Percentiles rank a stretch among this genome's conserved stretches.
These are phyloP conservation scores for Meta bourneti DNA, from an alignment of 2,888 invertebrate species.

Conservation along the genomic window DNA sequence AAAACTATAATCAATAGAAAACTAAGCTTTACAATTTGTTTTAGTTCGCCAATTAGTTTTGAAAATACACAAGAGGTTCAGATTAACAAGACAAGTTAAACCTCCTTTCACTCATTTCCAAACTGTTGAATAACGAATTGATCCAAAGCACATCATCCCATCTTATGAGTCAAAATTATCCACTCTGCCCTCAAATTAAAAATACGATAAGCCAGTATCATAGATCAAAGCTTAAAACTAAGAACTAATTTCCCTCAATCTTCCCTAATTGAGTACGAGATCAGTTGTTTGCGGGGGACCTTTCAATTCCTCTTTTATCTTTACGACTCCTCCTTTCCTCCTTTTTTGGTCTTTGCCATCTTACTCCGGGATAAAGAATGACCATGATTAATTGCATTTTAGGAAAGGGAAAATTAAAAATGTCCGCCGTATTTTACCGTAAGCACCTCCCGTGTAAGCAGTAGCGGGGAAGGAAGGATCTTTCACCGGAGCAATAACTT, in stretches of 20 bases:
- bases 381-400: constrained; percentile 65
- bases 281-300: constrained; percentile 68
- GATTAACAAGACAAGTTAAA: too few species aligned
- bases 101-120: too few species aligned
- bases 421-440: constrained; percentile 35
- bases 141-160: too few species aligned
- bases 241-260: constrained; percentile 68
- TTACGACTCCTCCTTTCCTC: constrained; percentile 37
- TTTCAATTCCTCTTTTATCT: constrained; percentile 71
- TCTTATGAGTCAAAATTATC: constrained; percentile 11
- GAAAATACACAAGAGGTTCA: too few species aligned
- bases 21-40: too few species aligned
- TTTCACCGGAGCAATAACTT: constrained; percentile 30
- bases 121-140: too few species aligned
- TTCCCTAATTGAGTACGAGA: constrained; percentile 66
- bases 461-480: neutral
- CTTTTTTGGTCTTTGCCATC: neutral
- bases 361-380: constrained; percentile 42
- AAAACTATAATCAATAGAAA: too few species aligned
- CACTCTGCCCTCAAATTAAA: neutral
- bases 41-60: too few species aligned
- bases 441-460: constrained; percentile 27
- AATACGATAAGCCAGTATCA: constrained; percentile 58
- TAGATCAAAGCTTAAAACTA: constrained; percentile 60
- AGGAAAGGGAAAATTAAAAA: constrained; percentile 58